Percentiles rank a stretch among this genome's conserved stretches.
Conservation (phyloP, 2,113 vertebrate genomes). For the Gila orcuttii region DNA sequence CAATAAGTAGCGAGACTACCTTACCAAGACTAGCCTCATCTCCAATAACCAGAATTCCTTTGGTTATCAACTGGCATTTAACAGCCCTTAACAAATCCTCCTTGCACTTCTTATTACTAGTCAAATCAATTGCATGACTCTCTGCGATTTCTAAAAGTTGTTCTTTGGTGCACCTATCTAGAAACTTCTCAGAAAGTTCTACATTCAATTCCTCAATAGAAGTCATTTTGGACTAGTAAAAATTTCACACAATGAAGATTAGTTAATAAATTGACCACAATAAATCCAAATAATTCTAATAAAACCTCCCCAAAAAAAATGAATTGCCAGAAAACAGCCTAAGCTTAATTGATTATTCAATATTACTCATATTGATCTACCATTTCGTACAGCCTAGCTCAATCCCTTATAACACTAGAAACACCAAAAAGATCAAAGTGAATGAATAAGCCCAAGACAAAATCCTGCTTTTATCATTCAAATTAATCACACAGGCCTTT, state of each 20-base stretch:
- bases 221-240: background rate
- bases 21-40: no score
- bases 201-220: background rate
- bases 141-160: background rate
- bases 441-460: no score
- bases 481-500: no score
- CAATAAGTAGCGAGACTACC: no score
- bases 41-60: background rate
- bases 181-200: background rate
- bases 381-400: background rate
- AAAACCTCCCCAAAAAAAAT: no score
- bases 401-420: no score
- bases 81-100: background rate
- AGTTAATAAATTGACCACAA: background rate
- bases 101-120: background rate
- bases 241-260: background rate
- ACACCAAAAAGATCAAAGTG: no score
- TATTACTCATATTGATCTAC: no score
- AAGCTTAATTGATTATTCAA: no score
- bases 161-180: background rate
- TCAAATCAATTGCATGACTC: background rate
- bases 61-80: background rate
- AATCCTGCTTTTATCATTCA: no score
- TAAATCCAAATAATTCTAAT: no score
- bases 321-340: background rate